These are phyloP conservation scores for Agriopis leucophaearia DNA, from an alignment of 2,888 invertebrate genomes.

Conservation along the genomic window DNA sequence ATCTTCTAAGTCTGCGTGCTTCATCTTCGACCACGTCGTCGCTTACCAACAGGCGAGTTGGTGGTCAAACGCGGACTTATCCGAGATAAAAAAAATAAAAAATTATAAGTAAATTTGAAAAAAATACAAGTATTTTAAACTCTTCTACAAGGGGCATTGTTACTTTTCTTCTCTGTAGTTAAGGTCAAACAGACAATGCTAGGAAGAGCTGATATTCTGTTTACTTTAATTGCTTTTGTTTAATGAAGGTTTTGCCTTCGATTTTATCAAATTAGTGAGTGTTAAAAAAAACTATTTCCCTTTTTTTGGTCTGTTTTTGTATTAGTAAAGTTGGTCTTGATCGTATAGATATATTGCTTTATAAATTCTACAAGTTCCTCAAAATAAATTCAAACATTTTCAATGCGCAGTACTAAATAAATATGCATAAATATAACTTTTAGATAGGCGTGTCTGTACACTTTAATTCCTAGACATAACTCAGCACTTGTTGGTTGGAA, in stretches of 20 bases:
- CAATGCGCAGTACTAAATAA: constrained; percentile 12
- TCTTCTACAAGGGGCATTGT: background rate
- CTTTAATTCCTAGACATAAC: constrained; percentile 41
- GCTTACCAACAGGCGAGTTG: too few relatives aligned
- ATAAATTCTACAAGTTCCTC: background rate
- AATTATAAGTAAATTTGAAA: background rate
- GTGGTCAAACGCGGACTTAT: too few relatives aligned
- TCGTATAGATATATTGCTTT: too few relatives aligned
- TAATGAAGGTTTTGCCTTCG: constrained; percentile 11
- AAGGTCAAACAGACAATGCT: constrained; percentile 22
- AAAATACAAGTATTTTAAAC: background rate
- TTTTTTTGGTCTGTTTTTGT: too few relatives aligned
- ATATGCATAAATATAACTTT: constrained; percentile 24
- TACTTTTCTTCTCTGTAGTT: constrained; percentile 3
- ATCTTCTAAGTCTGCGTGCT: too few relatives aligned
- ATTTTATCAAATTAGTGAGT: background rate
- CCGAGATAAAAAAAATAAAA: too few relatives aligned
- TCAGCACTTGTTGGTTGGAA: constrained; percentile 40
- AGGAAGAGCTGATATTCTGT: constrained; percentile 22
- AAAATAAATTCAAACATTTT: constrained; percentile 1
- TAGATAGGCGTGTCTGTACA: constrained; percentile 41
- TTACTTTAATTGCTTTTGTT: constrained; percentile 4
- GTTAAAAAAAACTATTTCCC: too few relatives aligned
- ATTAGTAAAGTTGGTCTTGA: too few relatives aligned
- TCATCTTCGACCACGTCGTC: too few relatives aligned